Conservation (phyloP, 2,797 vertebrate species). For the Podarcis lilfordi region DNA sequence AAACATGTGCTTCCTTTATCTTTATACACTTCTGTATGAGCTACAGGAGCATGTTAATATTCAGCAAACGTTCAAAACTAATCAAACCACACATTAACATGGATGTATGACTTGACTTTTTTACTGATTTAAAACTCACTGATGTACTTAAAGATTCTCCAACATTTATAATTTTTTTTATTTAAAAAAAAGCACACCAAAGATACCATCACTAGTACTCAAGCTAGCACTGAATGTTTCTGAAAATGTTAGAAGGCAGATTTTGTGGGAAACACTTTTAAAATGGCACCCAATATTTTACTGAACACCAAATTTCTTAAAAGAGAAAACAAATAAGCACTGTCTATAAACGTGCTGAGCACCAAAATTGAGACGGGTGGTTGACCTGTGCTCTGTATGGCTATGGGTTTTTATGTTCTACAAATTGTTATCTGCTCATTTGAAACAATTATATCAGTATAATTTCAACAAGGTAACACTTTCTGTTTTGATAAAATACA, state of each 20-base stretch:
- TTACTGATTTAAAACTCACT: constrained; percentile 73
- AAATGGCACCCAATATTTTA: constrained; percentile 74
- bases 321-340: constrained; percentile 73
- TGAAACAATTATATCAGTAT: constrained; percentile 69
- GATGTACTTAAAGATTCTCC: constrained; percentile 64
- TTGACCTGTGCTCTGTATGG: constrained; percentile 76
- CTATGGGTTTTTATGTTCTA: constrained; percentile 73
- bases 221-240: constrained; percentile 80
- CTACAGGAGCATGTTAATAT: constrained; percentile 68
- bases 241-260: constrained; percentile 80
- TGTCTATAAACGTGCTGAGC: constrained; percentile 76
- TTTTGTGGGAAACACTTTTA: constrained; percentile 76
- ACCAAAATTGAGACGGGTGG: constrained; percentile 80
- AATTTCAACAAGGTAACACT: constrained; percentile 84
- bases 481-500: constrained; percentile 66
- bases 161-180: constrained; percentile 69
- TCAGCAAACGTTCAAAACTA: constrained; percentile 79
- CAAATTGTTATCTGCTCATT: constrained; percentile 70
- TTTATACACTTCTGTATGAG: constrained; percentile 67
- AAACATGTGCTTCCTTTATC: constrained; percentile 78
- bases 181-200: constrained; percentile 75
- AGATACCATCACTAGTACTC: constrained; percentile 82
- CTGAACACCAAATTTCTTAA: constrained; percentile 73
- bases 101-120: constrained; percentile 76
- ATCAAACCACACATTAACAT: constrained; percentile 77